A percentile compares a stretch with the other conserved stretches of the same genome.
Evolutionary conservation across 1,140 invertebrate genomes (phyloP).

Genomic region (Dendrolimus punctatus): DNA sequence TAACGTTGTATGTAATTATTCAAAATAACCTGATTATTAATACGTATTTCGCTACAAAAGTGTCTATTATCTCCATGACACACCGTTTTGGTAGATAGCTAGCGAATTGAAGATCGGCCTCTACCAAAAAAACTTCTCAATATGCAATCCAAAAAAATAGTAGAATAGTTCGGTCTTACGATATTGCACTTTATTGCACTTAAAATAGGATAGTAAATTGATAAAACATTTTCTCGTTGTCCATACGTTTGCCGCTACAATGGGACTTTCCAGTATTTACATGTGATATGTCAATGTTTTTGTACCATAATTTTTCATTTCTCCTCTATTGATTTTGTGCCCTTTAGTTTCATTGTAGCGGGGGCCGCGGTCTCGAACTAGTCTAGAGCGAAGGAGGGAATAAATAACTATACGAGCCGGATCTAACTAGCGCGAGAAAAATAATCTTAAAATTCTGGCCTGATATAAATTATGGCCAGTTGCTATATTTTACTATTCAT

Average conservation of each 20-base stretch:
- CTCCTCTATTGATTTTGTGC: constrained; percentile 15
- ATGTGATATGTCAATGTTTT: constrained; percentile 12
- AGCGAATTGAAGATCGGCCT: too few species aligned
- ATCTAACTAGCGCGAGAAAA: neutral
- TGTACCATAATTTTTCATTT: constrained; percentile 12
- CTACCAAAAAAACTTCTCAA: neutral
- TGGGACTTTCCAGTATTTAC: constrained; percentile 8
- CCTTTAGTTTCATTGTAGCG: constrained; percentile 16
- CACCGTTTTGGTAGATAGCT: too few species aligned
- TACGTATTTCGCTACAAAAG: too few species aligned
- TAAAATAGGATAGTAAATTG: constrained; percentile 28
- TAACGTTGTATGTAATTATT: too few species aligned
- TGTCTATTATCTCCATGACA: too few species aligned
- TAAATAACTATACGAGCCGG: too few species aligned
- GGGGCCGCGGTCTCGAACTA: constrained; percentile 10
- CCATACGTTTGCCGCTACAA: constrained; percentile 17
- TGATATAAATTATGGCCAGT: too few species aligned
- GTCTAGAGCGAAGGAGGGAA: constrained; percentile 10
- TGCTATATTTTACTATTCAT: too few species aligned
- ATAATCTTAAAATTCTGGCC: neutral
- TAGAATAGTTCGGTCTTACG: constrained; percentile 28
- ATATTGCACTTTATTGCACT: constrained; percentile 36
- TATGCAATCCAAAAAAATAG: constrained; percentile 24
- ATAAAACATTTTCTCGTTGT: constrained; percentile 10
- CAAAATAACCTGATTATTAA: too few species aligned